Conservation (phyloP, 2,113 vertebrate species). For the Peromyscus polionotus region DNA sequence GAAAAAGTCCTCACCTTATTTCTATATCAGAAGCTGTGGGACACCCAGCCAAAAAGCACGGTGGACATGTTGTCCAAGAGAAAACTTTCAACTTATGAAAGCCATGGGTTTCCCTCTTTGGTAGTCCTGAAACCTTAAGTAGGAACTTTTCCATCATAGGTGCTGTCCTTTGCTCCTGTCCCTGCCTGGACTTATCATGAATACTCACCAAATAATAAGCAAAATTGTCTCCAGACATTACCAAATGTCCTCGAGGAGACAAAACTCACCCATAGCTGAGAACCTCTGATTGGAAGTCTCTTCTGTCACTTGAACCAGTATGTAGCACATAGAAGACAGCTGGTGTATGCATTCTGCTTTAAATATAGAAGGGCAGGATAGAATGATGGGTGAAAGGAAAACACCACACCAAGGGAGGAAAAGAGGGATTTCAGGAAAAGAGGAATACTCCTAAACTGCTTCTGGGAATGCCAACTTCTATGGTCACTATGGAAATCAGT, state of each 20-base stretch:
- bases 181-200: not conserved
- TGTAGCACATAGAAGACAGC: not conserved
- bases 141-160: not conserved
- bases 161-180: not conserved
- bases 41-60: not conserved
- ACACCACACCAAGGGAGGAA: not conserved
- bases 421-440: not conserved
- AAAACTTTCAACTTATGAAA: not conserved
- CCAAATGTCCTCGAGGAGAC: not conserved
- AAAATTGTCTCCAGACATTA: not conserved
- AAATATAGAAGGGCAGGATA: not conserved
- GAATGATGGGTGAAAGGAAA: not conserved
- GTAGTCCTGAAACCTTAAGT: not conserved
- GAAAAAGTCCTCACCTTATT: not conserved
- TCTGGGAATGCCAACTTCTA: not conserved
- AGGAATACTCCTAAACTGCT: not conserved
- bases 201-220: not conserved
- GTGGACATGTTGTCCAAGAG: not conserved
- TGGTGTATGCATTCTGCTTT: not conserved
- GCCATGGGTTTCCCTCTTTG: not conserved
- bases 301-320: not conserved
- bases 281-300: not conserved
- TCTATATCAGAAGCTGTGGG: not conserved
- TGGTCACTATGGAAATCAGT: not conserved
- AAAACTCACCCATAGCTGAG: not conserved